A percentile compares a stretch with the other conserved stretches of the same genome.
Evolutionary conservation across 2,888 invertebrate species (phyloP).

Genomic region (Idaea aversata): DNA sequence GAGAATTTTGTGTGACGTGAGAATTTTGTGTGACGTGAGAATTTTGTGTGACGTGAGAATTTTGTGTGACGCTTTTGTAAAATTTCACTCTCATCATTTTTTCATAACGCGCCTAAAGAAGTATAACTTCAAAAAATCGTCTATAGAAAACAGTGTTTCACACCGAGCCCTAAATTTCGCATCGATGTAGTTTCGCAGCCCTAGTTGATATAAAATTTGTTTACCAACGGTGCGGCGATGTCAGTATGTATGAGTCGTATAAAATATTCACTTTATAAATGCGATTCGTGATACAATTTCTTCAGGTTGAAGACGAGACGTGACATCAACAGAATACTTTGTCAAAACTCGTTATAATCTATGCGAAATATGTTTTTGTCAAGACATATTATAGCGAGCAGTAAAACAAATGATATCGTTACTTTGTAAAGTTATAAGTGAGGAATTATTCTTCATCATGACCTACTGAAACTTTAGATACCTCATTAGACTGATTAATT

Average conservation of each 20-base stretch:
- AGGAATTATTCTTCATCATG: conserved; percentile 18
- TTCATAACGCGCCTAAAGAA: too few relatives aligned
- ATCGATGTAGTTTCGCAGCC: conserved; percentile 15
- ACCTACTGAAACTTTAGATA: conserved; percentile 6
- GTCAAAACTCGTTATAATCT: conserved; percentile 35
- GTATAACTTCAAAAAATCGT: too few relatives aligned
- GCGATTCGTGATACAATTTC: conserved; percentile 41
- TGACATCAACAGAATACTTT: conserved; percentile 29
- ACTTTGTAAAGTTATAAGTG: conserved; percentile 20
- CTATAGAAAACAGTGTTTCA: conserved; percentile 6
- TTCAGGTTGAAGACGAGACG: conserved; percentile 28
- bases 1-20: too few relatives aligned
- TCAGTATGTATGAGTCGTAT: conserved; percentile 41
- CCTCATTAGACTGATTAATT: not conserved
- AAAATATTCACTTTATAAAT: conserved; percentile 50
- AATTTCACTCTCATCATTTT: too few relatives aligned
- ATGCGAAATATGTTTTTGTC: conserved; percentile 20
- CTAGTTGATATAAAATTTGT: conserved; percentile 45
- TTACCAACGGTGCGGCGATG: conserved; percentile 36
- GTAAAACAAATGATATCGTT: conserved; percentile 27
- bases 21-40: too few relatives aligned
- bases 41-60: too few relatives aligned
- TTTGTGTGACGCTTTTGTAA: too few relatives aligned
- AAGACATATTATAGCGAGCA: conserved; percentile 13
- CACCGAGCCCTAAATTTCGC: conserved; percentile 7